Evolutionary conservation across 2,888 invertebrate genomes (phyloP).

Genomic region (Agrotis puta): DNA sequence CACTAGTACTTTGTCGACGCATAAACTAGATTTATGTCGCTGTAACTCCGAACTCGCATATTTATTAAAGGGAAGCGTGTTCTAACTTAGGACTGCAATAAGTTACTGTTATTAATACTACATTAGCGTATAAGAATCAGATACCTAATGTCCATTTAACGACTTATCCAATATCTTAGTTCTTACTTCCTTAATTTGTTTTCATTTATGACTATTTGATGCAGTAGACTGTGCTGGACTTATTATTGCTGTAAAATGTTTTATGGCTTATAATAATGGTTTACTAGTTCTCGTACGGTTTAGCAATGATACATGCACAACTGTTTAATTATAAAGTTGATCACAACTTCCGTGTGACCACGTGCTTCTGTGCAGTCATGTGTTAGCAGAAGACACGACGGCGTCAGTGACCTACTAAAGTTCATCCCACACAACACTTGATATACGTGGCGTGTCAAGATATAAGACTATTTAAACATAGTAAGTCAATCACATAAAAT

Average conservation of each 20-base stretch:
- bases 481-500: conserved; percentile 25
- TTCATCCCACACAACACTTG: conserved; percentile 17
- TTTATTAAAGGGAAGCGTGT: conserved; percentile 60
- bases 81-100: conserved; percentile 48
- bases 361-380: conserved; percentile 31
- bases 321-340: conserved; percentile 23
- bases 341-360: conserved; percentile 42
- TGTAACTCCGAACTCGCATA: conserved; percentile 44
- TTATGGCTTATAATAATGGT: conserved; percentile 49
- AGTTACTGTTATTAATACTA: conserved; percentile 61
- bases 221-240: conserved; percentile 27
- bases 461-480: conserved; percentile 11
- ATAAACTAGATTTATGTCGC: conserved; percentile 58
- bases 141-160: conserved; percentile 48
- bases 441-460: conserved; percentile 11
- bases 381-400: conserved; percentile 14
- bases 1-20: conserved; percentile 44
- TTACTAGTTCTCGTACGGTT: conserved; percentile 28
- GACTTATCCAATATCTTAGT: conserved; percentile 51
- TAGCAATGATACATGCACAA: conserved; percentile 14
- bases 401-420: conserved; percentile 7
- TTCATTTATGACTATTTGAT: conserved; percentile 59
- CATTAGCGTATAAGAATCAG: conserved; percentile 61
- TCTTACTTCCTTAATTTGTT: conserved; percentile 64
- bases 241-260: conserved; percentile 51